A percentile compares a stretch with the other conserved stretches of the same genome.
These are phyloP conservation scores for Patella depressa DNA, from an alignment of 2,888 invertebrate species.

Conservation along the genomic window DNA sequence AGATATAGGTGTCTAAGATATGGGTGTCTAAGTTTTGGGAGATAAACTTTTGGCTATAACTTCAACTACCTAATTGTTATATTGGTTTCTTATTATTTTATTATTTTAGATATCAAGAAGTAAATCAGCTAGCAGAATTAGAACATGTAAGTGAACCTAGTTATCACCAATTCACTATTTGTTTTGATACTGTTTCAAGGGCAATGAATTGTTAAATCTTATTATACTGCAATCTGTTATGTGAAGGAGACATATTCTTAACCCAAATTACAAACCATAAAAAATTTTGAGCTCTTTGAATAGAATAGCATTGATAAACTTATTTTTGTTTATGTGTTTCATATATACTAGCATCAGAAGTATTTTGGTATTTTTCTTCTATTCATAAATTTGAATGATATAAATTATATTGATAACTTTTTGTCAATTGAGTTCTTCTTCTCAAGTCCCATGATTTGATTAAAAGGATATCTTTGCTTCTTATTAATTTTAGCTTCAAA, in stretches of 20 bases:
- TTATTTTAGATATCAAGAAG: slow-evolving; percentile 7
- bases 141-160: background rate
- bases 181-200: background rate
- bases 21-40: no score
- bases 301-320: no score
- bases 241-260: no score
- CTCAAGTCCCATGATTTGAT: background rate
- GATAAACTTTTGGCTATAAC: no score
- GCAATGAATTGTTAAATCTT: background rate
- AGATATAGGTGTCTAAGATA: no score
- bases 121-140: background rate
- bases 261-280: no score
- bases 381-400: no score
- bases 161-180: background rate
- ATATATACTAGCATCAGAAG: no score
- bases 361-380: no score
- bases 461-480: slow-evolving; percentile 9
- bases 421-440: background rate
- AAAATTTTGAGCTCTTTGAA: no score
- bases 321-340: no score
- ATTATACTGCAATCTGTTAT: background rate
- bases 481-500: slow-evolving; percentile 33
- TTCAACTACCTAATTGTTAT: background rate
- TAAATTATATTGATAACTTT: background rate
- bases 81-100: background rate